Conservation (phyloP, 64 coral and sea anemone species). For the Cladopsammia gracilis region DNA sequence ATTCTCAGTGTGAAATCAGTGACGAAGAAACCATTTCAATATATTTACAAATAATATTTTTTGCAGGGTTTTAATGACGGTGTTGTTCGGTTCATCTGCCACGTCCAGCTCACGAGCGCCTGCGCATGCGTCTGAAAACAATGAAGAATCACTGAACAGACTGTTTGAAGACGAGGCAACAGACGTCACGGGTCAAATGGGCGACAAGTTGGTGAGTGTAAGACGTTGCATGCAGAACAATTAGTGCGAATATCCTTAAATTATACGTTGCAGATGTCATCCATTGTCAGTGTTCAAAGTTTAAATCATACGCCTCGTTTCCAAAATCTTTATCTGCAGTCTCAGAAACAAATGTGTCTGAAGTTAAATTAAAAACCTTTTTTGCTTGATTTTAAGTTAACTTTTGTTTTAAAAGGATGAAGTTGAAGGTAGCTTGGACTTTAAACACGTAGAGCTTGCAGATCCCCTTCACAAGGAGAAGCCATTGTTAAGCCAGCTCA, state of each 20-base stretch:
- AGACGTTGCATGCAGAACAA: no score
- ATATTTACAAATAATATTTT: not conserved
- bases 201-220: conserved; percentile 37
- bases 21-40: no score
- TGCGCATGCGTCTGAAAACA: conserved; percentile 42
- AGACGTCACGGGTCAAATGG: not conserved
- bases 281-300: no score
- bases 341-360: no score
- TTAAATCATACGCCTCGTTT: no score
- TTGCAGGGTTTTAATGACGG: conserved; percentile 90
- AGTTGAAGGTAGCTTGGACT: conserved; percentile 60
- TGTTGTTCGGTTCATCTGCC: conserved; percentile 89
- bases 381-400: no score
- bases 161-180: conserved; percentile 32
- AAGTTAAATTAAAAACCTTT: no score
- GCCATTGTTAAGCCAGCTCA: conserved; percentile 65
- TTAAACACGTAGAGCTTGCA: conserved; percentile 74
- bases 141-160: conserved; percentile 51
- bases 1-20: no score
- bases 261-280: no score
- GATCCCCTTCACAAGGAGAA: conserved; percentile 53
- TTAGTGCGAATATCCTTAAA: no score
- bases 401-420: conserved; percentile 46
- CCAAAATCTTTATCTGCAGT: no score
- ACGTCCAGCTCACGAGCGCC: conserved; percentile 69